A percentile compares a stretch with the other conserved stretches of the same genome.
These are phyloP conservation scores for Araneus ventricosus DNA, from an alignment of 1,140 invertebrate genomes.

Conservation along the genomic window DNA sequence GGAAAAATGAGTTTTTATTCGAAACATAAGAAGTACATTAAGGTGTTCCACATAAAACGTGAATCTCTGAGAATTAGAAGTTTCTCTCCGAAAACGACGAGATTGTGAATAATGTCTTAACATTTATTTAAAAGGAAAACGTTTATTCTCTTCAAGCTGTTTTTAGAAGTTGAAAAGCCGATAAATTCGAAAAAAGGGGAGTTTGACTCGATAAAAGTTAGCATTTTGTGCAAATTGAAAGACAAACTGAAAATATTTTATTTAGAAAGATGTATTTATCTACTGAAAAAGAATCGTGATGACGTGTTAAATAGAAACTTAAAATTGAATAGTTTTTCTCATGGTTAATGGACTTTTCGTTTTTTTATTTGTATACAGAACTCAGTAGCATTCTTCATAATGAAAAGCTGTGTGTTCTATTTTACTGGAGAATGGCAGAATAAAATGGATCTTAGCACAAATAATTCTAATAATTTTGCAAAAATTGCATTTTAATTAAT, in stretches of 20 bases:
- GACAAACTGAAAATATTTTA: background rate
- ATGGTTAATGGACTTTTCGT: no score
- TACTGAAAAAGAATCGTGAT: no score
- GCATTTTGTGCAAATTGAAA: background rate
- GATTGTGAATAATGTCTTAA: constrained; percentile 7
- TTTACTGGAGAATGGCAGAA: no score
- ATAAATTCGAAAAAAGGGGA: background rate
- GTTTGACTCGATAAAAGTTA: background rate
- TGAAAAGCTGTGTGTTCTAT: no score
- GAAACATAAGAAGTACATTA: constrained; percentile 58
- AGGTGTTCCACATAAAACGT: constrained; percentile 11
- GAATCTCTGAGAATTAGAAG: constrained; percentile 31
- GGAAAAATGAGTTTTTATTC: constrained; percentile 15
- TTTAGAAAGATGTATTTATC: no score
- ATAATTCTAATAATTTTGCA: no score
- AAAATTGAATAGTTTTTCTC: no score
- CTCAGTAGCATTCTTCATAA: no score
- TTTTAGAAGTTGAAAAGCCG: background rate
- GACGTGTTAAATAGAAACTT: no score
- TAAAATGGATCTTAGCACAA: no score
- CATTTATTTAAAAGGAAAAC: constrained; percentile 43
- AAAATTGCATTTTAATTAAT: no score
- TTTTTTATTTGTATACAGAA: no score
- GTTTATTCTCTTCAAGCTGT: constrained; percentile 27
- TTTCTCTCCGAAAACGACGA: background rate